Base-by-base conservation (phyloP, 2,113 vertebrate genomes). In the Todiramphus chloris region DNA sequence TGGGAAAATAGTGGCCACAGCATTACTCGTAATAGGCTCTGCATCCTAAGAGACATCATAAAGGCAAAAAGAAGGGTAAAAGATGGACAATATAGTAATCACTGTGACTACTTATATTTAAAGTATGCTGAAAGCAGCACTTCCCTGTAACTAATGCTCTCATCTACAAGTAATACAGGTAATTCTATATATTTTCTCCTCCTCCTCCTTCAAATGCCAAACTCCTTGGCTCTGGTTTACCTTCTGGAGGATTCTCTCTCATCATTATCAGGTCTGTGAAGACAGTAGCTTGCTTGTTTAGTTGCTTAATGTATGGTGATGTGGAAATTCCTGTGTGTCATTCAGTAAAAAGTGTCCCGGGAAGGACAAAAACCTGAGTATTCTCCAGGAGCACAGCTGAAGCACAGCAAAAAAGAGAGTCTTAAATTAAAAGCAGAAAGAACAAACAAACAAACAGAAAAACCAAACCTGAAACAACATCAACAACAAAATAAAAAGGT, bases 251-350 rank as follows among this genome's bases (percentile, higher is more conserved):
- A 83, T 59, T 11, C 31, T 58, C 46, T 59, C 20, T 82, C 33
- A 64, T 14, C 7, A 10, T 72, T 63, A 89, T 16, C 33, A 50
- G n/a, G 33, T 41, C 28, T 46, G 9, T 27, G 58, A 62, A 37
- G 18, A 37, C 19, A 44, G 31, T 31, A 53, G 48, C 8, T 48
- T 85, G 46, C 18, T 66, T 83, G 7, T 41, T 82, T 43, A 68
- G 18, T 33, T 67, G 50, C 41, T 10, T 20, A 51, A 27, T 18
- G 2, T 16, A 50, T 14, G 25, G 7, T 50, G 28, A n/a, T 51
- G 8, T 37, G 13, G 53, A 72, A 90, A 53, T 12, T 30, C 8
- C 3, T 35, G 2, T 0, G 0, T 39, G 12, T n/a, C 62, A 31
- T 9, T 33, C 21, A 73, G 17, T 48, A 53, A 69, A 87, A 93